Conservation (phyloP, 2,113 vertebrate species). For the Petrocephalus zakoni region DNA sequence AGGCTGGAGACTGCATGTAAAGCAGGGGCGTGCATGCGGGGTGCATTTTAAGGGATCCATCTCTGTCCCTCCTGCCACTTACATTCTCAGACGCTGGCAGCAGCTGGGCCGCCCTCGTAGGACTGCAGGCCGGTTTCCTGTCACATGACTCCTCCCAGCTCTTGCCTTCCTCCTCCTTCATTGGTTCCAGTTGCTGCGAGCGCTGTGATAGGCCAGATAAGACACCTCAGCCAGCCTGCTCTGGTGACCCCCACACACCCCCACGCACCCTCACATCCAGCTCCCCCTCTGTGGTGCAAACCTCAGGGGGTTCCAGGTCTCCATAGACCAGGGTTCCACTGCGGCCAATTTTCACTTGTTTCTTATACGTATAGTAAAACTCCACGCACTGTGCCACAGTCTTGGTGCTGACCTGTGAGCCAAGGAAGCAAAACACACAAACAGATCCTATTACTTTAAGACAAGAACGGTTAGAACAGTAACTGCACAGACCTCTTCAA, state of each 20-base stretch:
- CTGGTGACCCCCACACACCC: conserved; percentile 42
- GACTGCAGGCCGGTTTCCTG: conserved; percentile 56
- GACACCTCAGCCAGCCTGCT: neutral
- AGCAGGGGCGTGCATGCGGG: neutral
- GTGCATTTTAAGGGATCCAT: neutral
- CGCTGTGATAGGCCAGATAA: conserved; percentile 36
- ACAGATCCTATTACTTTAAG: neutral
- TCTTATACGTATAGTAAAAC: conserved; percentile 97
- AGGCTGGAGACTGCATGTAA: neutral
- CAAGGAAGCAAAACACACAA: neutral
- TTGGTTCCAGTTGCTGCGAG: conserved; percentile 51
- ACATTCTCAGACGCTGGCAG: conserved; percentile 70
- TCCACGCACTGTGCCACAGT: conserved; percentile 94
- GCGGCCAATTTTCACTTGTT: conserved; percentile 89
- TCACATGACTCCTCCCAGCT: conserved; percentile 70
- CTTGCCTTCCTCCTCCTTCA: conserved; percentile 59
- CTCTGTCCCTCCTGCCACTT: conserved; percentile 43
- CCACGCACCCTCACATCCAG: conserved; percentile 74
- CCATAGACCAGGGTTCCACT: conserved; percentile 84
- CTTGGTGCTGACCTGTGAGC: conserved; percentile 84
- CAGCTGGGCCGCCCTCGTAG: conserved; percentile 51
- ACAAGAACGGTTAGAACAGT: neutral
- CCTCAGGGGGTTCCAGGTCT: conserved; percentile 65
- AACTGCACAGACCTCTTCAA: neutral
- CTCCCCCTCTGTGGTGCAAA: conserved; percentile 71